phyloP scores from a whole-genome alignment of 2,113 vertebrate species.

The Alethe diademata region DNA sequence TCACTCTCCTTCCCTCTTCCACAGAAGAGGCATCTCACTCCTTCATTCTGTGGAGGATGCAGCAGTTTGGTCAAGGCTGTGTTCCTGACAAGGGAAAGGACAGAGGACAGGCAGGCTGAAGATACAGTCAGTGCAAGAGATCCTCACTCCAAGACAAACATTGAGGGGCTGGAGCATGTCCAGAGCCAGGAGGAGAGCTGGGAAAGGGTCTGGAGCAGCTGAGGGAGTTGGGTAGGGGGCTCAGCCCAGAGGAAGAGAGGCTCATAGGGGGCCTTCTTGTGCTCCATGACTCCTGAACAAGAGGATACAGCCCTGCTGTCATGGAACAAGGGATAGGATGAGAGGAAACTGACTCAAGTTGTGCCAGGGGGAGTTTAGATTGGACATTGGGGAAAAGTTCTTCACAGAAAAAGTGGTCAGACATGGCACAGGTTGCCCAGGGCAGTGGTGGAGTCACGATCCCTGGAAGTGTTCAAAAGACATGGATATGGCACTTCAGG shows the following conservation, averaged over 20 bases:
- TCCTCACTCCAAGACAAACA: neutral
- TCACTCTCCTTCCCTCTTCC: neutral
- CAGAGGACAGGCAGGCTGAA: neutral
- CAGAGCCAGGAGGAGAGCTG: neutral
- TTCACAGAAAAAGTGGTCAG: neutral
- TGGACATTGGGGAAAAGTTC: neutral
- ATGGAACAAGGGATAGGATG: neutral
- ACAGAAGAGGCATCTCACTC: neutral
- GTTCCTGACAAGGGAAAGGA: neutral
- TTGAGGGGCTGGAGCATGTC: fast-evolving
- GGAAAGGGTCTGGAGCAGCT: neutral
- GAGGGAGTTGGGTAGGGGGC: neutral
- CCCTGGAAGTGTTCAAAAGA: neutral
- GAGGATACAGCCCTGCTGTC: neutral
- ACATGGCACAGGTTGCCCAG: neutral
- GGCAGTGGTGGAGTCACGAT: neutral
- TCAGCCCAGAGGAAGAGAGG: neutral
- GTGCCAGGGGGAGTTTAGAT: neutral
- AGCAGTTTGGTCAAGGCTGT: neutral
- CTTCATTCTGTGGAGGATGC: neutral
- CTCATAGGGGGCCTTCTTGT: neutral
- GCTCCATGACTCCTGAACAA: neutral
- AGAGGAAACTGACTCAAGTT: neutral
- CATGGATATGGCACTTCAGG: neutral
- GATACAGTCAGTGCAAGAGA: neutral